These are phyloP conservation scores for Mallateleia sp. DNA, from an alignment of 2,888 invertebrate genomes.

Conservation along the genomic window DNA sequence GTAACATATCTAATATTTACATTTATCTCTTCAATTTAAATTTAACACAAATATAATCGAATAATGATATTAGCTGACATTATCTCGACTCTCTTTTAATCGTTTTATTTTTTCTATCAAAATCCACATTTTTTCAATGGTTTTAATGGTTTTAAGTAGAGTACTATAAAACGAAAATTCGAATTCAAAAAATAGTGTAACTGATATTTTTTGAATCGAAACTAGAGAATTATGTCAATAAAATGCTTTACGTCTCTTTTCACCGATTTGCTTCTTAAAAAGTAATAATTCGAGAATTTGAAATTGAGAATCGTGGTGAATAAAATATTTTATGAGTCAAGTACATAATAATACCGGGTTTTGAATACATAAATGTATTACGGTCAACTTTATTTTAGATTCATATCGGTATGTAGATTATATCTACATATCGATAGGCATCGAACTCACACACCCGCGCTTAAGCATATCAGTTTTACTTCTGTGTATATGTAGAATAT, in stretches of 20 bases:
- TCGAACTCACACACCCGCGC: constrained; percentile 32
- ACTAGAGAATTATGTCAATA: no score
- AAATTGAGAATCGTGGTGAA: constrained; percentile 3
- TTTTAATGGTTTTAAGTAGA: no score
- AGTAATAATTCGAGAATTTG: constrained; percentile 24
- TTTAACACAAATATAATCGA: no score
- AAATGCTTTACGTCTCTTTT: not conserved
- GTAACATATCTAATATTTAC: no score
- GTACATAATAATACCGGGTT: constrained; percentile 42
- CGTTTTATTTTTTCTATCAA: no score
- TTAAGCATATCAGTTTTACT: constrained; percentile 47
- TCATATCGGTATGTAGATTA: constrained; percentile 58
- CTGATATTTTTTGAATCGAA: no score
- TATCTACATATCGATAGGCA: constrained; percentile 68
- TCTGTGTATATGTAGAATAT: constrained; percentile 14
- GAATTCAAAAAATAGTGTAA: no score
- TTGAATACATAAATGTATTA: constrained; percentile 64
- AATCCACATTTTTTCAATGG: no score
- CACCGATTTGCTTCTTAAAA: constrained; percentile 21
- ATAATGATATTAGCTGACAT: no score
- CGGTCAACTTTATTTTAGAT: constrained; percentile 60
- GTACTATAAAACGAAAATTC: no score
- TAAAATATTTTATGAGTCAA: constrained; percentile 37
- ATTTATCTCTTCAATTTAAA: no score
- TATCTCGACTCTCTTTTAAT: no score